These are phyloP conservation scores for Cataglyphis altisquamis DNA, from an alignment of 2,888 invertebrate species.

Conservation along the genomic window DNA sequence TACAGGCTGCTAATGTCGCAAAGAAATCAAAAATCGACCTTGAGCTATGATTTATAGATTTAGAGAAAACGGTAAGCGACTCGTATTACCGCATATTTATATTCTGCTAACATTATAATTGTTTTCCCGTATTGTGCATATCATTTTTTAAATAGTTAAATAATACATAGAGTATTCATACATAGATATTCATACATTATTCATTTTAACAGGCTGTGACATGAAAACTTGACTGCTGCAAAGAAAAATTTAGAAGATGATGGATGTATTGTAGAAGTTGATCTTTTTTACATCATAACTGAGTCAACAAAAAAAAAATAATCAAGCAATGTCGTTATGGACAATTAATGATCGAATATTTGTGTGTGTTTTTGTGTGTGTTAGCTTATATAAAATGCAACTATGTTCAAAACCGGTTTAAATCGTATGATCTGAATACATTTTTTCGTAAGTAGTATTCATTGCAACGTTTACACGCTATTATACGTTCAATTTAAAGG, in stretches of 20 bases:
- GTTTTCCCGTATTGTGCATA: neutral
- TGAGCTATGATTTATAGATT: neutral
- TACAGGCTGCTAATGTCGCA: neutral
- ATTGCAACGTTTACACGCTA: neutral
- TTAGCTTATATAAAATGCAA: neutral
- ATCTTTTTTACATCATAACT: neutral
- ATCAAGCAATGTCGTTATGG: neutral
- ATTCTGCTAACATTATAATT: neutral
- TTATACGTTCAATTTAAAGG: constrained; percentile 17
- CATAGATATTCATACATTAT: no score
- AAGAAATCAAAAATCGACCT: neutral
- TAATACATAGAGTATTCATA: neutral
- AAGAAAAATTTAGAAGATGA: neutral
- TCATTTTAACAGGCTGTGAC: neutral
- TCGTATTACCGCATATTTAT: neutral
- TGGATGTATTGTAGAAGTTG: constrained; percentile 1
- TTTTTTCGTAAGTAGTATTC: neutral
- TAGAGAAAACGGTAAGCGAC: neutral
- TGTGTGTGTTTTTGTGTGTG: neutral
- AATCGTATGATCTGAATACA: neutral
- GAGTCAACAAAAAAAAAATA: neutral
- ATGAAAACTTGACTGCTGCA: neutral
- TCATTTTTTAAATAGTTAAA: neutral
- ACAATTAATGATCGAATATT: neutral
- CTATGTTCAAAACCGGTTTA: constrained; percentile 39